These are phyloP conservation scores for Pseudorhiza aurosa DNA, from an alignment of 30 jellyfish, hydroid and myxozoan genomes.

Conservation along the genomic window DNA sequence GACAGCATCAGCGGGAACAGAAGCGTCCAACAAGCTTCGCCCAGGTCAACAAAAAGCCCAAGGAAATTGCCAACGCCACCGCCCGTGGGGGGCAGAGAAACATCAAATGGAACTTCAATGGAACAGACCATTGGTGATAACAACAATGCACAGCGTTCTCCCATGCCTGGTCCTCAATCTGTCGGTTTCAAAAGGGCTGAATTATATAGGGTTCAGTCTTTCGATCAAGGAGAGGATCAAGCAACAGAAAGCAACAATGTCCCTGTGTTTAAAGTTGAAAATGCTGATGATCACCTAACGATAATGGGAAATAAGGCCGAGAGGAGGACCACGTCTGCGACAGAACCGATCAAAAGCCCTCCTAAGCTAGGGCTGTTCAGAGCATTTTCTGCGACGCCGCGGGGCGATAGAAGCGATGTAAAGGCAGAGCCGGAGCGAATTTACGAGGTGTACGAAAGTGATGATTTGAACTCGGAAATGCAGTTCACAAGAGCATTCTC, in stretches of 20 bases:
- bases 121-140: neutral
- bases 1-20: slow-evolving; percentile 10
- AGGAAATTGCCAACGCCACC: slow-evolving; percentile 66
- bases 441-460: slow-evolving; percentile 61
- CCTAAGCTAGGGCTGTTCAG: slow-evolving; percentile 23
- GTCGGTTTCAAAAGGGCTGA: slow-evolving; percentile 58
- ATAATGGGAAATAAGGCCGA: neutral
- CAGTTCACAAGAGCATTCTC: slow-evolving; percentile 70
- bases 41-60: slow-evolving; percentile 36
- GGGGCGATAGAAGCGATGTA: neutral
- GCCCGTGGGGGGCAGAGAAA: slow-evolving; percentile 2
- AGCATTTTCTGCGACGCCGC: neutral
- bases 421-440: slow-evolving; percentile 25
- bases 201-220: slow-evolving; percentile 38
- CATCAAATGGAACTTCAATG: neutral
- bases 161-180: slow-evolving; percentile 2
- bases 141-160: neutral
- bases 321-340: slow-evolving; percentile 7
- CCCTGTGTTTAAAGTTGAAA: neutral
- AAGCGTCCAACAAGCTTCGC: slow-evolving; percentile 30
- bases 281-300: slow-evolving; percentile 12
- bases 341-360: slow-evolving; percentile 30
- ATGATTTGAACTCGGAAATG: slow-evolving; percentile 50
- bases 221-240: neutral
- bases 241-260: neutral